phyloP scores from a whole-genome alignment of 2,113 vertebrate genomes.

The Ginglymostoma cirratum region DNA sequence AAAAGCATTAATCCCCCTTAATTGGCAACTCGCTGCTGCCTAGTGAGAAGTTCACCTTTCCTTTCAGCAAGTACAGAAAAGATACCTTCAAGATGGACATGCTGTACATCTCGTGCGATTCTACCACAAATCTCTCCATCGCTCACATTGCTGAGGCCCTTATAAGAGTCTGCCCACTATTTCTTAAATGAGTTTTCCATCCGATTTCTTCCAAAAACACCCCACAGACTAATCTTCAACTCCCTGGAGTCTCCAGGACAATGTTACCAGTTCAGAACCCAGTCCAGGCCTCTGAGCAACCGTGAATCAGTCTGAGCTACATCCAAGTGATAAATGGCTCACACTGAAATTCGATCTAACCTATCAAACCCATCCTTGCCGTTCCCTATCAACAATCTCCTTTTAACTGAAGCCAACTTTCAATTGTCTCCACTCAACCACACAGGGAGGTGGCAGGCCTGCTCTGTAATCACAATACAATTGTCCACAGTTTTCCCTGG shows the following conservation, averaged over 20 bases:
- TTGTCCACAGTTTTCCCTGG: background rate
- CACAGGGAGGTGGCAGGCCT: background rate
- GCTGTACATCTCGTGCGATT: too few relatives aligned
- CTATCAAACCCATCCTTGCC: background rate
- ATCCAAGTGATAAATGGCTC: background rate
- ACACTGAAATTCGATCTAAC: background rate
- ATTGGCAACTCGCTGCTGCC: too few relatives aligned
- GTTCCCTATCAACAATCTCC: constrained; percentile 21
- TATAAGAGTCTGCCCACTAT: too few relatives aligned
- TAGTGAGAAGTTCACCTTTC: too few relatives aligned
- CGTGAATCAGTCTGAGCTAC: background rate
- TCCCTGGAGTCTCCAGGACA: background rate
- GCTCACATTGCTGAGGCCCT: too few relatives aligned
- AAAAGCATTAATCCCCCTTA: too few relatives aligned
- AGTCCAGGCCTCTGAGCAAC: background rate
- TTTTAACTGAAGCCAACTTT: constrained; percentile 16
- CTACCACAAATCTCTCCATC: too few relatives aligned
- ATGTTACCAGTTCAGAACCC: background rate
- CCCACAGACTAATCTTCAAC: background rate
- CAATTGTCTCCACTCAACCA: background rate
- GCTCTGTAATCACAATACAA: background rate
- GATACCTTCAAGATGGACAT: too few relatives aligned
- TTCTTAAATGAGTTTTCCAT: background rate
- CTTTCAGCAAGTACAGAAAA: too few relatives aligned
- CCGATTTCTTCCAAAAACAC: background rate